Evolutionary conservation across 2,888 invertebrate genomes (phyloP), one percentile per base, ranked within the genome.

Genomic region (Himalopsyche japonica): DNA sequence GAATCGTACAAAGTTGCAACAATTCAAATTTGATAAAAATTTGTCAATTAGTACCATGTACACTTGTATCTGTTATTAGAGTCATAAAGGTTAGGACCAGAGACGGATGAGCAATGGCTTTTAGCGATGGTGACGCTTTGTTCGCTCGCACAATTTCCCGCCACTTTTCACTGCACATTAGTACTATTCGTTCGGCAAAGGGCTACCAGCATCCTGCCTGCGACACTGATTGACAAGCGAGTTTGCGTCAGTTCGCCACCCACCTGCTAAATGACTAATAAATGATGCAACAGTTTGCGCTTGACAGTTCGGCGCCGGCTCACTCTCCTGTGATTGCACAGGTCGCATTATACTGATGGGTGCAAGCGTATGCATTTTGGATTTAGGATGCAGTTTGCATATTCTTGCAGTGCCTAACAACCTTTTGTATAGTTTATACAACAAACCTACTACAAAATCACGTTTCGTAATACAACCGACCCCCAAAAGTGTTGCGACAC

Each of bases 231-330:
- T 70, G 70, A 70, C 70, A 70, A 70, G 70, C 27, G 24, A 27
- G 70, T 12, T 20, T 27, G 24, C 27, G 70, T 30, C 70, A 70
- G 70, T 47, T 48, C 12, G 48, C 32, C 32, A 57, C 43, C 57
- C 81, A 57, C 47, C 76, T 24, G 76, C 78, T 76, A 81, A 85
- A 82, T 83, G 85, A 81, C 82, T 80, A 82, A 82, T 85, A 81
- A 81, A 85, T 83, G 85, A 83, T 82, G 82, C 76, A 85, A 83
- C 84, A 80, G 80, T 81, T 83, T 85, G 85, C 82, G 37, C 76
- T 64, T 85, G 85, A 85, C 85, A 79, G 78, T 43, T 49, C 32
- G 70, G 24, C 70, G 27, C 70, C 70, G 70, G 12, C 27, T 70
- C 27, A 30, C 70, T 27, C 15, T 27, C 15, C 24, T 82, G 79